These are phyloP conservation scores for Triplophysa siluroides DNA, from an alignment of 2,113 vertebrate genomes.

Conservation along the genomic window DNA sequence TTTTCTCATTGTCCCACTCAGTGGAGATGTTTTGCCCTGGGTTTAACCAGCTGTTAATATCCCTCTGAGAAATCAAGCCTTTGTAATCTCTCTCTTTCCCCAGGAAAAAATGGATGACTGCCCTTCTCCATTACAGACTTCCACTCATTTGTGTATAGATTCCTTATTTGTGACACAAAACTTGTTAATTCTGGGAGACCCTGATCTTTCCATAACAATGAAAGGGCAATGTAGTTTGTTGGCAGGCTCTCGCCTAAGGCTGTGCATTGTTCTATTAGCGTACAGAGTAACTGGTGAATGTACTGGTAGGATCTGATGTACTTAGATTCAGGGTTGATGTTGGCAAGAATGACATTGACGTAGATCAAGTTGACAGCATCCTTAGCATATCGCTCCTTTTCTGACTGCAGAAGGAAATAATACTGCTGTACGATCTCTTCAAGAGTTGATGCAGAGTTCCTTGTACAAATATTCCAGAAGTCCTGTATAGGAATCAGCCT, in stretches of 20 bases:
- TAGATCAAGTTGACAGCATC: slow-evolving; percentile 64
- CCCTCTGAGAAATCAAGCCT: slow-evolving; percentile 52
- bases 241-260: slow-evolving; percentile 41
- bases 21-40: slow-evolving; percentile 43
- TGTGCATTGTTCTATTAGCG: neutral
- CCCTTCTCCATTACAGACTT: slow-evolving; percentile 61
- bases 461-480: slow-evolving; percentile 59
- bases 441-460: slow-evolving; percentile 2
- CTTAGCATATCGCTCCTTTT: neutral
- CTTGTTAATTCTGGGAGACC: rapidly evolving
- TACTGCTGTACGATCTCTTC: slow-evolving; percentile 49
- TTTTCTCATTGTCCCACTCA: slow-evolving; percentile 60
- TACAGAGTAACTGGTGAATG: rapidly evolving
- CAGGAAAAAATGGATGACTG: slow-evolving; percentile 65
- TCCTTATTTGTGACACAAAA: slow-evolving; percentile 63
- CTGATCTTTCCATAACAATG: slow-evolving; percentile 64
- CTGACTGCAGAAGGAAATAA: neutral
- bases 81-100: slow-evolving; percentile 61
- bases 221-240: slow-evolving; percentile 62
- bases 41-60: slow-evolving; percentile 32
- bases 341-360: slow-evolving; percentile 63
- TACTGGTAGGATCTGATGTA: rapidly evolving
- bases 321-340: slow-evolving; percentile 54
- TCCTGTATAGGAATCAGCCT: slow-evolving; percentile 64
- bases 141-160: slow-evolving; percentile 53